These are phyloP conservation scores for Xiphophorus hellerii DNA, from an alignment of 2,113 vertebrate species.

Conservation along the genomic window DNA sequence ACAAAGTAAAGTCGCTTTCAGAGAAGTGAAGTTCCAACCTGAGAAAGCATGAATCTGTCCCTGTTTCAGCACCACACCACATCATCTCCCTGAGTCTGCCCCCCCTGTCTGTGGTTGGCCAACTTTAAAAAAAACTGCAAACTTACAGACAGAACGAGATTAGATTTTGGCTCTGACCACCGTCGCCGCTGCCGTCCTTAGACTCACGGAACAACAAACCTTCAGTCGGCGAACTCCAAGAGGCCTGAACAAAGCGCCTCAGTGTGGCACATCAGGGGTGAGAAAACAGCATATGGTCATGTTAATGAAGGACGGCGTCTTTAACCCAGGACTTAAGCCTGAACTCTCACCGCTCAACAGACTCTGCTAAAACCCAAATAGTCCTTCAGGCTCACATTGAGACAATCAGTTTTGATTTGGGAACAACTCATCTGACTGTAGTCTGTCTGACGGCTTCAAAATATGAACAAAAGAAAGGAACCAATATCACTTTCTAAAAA, in stretches of 20 bases:
- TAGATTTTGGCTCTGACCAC: too few relatives aligned
- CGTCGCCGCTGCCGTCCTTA: neutral
- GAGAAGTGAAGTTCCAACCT: too few relatives aligned
- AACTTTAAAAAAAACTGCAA: neutral
- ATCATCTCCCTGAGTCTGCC: neutral
- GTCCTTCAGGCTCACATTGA: too few relatives aligned
- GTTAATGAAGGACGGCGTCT: constrained; percentile 11
- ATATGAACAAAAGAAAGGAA: neutral
- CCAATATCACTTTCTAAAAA: neutral
- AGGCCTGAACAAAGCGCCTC: neutral
- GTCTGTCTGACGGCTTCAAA: too few relatives aligned
- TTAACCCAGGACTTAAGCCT: neutral
- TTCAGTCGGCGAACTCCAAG: neutral
- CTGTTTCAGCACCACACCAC: neutral
- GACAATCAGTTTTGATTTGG: too few relatives aligned
- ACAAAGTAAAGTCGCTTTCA: neutral
- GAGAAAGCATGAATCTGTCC: neutral
- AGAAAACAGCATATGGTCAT: constrained; percentile 17
- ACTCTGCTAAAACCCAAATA: too few relatives aligned
- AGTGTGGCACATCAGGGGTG: neutral
- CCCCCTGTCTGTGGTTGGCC: neutral
- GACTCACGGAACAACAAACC: neutral
- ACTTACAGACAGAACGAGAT: neutral
- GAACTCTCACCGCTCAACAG: constrained; percentile 3
- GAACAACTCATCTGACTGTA: too few relatives aligned